A percentile compares a stretch with the other conserved stretches of the same genome.
Conservation (phyloP, 1,140 invertebrate genomes). For the Drosophila nebulosa region DNA sequence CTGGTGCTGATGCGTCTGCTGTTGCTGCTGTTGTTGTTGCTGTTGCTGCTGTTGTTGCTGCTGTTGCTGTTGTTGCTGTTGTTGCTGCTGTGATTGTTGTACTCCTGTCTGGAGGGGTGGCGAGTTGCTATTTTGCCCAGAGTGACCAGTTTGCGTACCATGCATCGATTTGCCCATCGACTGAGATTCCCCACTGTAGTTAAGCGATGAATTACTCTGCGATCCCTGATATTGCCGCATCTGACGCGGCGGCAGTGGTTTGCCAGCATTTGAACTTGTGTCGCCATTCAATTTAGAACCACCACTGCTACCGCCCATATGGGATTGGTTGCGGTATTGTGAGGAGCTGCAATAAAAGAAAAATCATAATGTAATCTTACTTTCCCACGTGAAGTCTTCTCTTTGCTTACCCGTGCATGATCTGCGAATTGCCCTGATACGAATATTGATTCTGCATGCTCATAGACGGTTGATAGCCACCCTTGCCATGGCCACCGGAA, state of each 20-base stretch:
- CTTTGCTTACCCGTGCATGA: conserved; percentile 64
- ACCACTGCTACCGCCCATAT: conserved; percentile 42
- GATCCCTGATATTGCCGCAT: conserved; percentile 71
- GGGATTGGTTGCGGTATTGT: conserved; percentile 58
- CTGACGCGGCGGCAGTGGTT: conserved; percentile 65
- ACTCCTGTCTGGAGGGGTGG: conserved; percentile 59
- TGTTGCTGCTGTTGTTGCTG: conserved; percentile 34
- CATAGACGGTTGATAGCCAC: conserved; percentile 67
- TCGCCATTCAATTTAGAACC: conserved; percentile 76
- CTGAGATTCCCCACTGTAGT: conserved; percentile 59
- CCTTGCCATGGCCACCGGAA: conserved; percentile 50
- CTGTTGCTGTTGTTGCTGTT: conserved; percentile 27
- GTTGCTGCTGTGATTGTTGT: conserved; percentile 42
- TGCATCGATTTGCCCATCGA: conserved; percentile 64
- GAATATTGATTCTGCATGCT: conserved; percentile 69
- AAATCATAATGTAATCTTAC: too few relatives aligned
- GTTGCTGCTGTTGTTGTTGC: conserved; percentile 23
- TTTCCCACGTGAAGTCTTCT: too few relatives aligned
- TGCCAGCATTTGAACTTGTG: conserved; percentile 45
- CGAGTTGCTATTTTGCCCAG: conserved; percentile 64
- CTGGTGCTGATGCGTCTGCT: conserved; percentile 29
- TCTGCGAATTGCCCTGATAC: conserved; percentile 68
- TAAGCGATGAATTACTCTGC: conserved; percentile 69
- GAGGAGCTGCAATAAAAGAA: conserved; percentile 26
- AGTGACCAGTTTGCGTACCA: conserved; percentile 45